A percentile compares a stretch with the other conserved stretches of the same genome.
Evolutionary conservation across 2,797 vertebrate genomes (phyloP).

Genomic region (Melanotaenia trifasciata): DNA sequence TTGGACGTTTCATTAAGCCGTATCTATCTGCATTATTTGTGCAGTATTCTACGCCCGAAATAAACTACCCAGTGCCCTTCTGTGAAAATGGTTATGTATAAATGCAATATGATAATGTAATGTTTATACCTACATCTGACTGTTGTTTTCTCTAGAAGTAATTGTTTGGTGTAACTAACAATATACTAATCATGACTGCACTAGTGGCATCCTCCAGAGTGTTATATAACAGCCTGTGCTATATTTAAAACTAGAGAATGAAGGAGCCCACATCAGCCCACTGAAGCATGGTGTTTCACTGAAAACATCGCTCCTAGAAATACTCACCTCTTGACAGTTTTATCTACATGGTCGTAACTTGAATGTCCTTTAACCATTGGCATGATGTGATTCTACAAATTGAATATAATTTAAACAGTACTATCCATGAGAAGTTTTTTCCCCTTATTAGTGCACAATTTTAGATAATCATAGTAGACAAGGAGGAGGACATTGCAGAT

Average conservation of each 20-base stretch:
- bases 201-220: conserved; percentile 66
- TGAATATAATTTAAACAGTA: conserved; percentile 11
- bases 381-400: conserved; percentile 11
- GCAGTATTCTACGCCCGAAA: conserved; percentile 17
- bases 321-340: conserved; percentile 19
- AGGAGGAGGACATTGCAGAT: conserved; percentile 38
- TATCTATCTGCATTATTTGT: conserved; percentile 2
- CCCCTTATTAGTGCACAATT: background rate
- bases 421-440: background rate
- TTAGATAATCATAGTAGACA: conserved; percentile 22
- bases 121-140: background rate
- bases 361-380: background rate
- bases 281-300: conserved; percentile 66
- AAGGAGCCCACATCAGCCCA: conserved; percentile 76
- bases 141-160: conserved; percentile 2
- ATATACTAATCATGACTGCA: conserved; percentile 68
- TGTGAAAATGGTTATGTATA: conserved; percentile 17
- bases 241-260: conserved; percentile 79
- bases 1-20: conserved; percentile 8
- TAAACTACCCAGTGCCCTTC: background rate
- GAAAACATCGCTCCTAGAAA: conserved; percentile 46
- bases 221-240: conserved; percentile 76
- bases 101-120: background rate
- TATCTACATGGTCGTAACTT: conserved; percentile 19
- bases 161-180: conserved; percentile 62